A percentile compares a stretch with the other conserved stretches of the same genome.
Evolutionary conservation across 2,888 invertebrate species (phyloP).

Genomic region (Chrysodeixis includens): DNA sequence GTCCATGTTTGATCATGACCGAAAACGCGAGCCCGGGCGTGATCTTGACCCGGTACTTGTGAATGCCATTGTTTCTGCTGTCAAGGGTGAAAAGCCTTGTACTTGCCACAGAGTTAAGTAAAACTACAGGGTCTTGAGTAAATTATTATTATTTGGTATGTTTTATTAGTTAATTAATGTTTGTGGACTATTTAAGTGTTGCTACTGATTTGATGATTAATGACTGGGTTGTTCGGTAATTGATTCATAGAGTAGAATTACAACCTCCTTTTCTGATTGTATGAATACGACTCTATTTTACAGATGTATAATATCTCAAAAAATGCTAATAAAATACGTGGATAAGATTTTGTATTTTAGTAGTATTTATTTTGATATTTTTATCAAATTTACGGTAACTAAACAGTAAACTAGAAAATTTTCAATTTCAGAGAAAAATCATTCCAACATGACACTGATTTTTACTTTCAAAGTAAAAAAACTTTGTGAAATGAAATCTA

Average conservation of each 20-base stretch:
- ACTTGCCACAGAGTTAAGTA: slow-evolving; percentile 9
- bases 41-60: slow-evolving; percentile 54
- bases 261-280: too few relatives aligned
- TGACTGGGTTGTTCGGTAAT: not conserved
- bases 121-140: too few relatives aligned
- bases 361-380: too few relatives aligned
- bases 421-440: too few relatives aligned
- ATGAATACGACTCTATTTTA: too few relatives aligned
- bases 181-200: not conserved
- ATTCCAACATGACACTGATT: not conserved
- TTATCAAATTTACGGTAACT: too few relatives aligned
- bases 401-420: too few relatives aligned
- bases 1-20: slow-evolving; percentile 65
- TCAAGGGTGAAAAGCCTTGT: slow-evolving; percentile 22
- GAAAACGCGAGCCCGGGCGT: slow-evolving; percentile 44
- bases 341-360: too few relatives aligned
- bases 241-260: too few relatives aligned
- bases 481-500: not conserved
- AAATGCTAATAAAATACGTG: too few relatives aligned
- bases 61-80: slow-evolving; percentile 29
- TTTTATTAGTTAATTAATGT: not conserved
- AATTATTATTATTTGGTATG: not conserved
- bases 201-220: not conserved
- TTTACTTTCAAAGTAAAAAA: not conserved
- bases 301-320: too few relatives aligned